phyloP scores from a whole-genome alignment of 2,113 vertebrate species.

The Platichthys stellatus region DNA sequence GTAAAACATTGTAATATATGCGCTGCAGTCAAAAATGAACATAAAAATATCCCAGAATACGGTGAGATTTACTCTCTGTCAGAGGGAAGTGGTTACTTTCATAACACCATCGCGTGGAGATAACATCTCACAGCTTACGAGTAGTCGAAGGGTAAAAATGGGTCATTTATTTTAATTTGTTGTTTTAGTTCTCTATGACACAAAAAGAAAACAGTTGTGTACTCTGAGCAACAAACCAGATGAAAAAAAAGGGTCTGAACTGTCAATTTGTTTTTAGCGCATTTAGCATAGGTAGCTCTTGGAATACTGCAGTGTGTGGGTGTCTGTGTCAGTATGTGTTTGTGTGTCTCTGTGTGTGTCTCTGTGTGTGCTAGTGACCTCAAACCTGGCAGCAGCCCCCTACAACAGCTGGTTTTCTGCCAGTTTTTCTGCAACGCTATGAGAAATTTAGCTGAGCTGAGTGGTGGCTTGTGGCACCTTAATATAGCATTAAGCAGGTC shows the following conservation, averaged over 20 bases:
- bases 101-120: conserved; percentile 39
- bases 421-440: conserved; percentile 66
- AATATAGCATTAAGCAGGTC: conserved; percentile 51
- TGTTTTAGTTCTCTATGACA: conserved; percentile 10
- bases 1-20: conserved; percentile 62
- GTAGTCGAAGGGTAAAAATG: conserved; percentile 41
- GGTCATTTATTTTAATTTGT: conserved; percentile 56
- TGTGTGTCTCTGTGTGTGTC: not conserved
- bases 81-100: conserved; percentile 58
- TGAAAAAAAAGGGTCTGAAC: conserved; percentile 15
- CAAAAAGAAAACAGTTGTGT: conserved; percentile 21
- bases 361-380: conserved; percentile 36
- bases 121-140: conserved; percentile 44
- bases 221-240: conserved; percentile 4
- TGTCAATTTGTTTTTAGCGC: conserved; percentile 22
- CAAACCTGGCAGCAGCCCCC: conserved; percentile 38
- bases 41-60: conserved; percentile 62
- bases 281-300: conserved; percentile 23
- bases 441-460: conserved; percentile 65
- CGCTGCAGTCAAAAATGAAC: conserved; percentile 56
- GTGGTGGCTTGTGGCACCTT: conserved; percentile 46
- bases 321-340: conserved; percentile 1
- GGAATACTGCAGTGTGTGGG: conserved; percentile 13
- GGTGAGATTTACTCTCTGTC: conserved; percentile 65
- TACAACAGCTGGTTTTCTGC: conserved; percentile 61